These are phyloP conservation scores for Poecile atricapillus DNA, from an alignment of 2,113 vertebrate genomes.

Conservation along the genomic window DNA sequence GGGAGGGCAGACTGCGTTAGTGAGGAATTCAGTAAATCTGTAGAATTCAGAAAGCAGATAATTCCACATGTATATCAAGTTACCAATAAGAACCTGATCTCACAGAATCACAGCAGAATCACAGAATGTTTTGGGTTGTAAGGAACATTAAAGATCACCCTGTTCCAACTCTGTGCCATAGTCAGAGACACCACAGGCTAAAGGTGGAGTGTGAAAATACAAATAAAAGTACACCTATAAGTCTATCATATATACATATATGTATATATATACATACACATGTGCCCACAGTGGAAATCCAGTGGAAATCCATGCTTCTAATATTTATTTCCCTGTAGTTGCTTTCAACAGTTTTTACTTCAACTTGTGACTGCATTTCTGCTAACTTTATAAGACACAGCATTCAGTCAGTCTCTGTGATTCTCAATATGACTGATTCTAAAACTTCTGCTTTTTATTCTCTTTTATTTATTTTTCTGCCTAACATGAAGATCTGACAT, in stretches of 20 bases:
- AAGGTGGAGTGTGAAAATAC: not conserved
- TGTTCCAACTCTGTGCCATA: accelerated
- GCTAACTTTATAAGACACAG: not conserved
- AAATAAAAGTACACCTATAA: not conserved
- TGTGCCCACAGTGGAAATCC: accelerated
- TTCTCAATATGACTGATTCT: accelerated
- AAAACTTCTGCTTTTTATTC: not conserved
- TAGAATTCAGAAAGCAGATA: not conserved
- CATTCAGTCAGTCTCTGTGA: too few species aligned
- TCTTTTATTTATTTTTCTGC: not conserved
- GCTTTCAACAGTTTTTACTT: not conserved
- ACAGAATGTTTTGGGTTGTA: not conserved
- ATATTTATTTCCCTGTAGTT: not conserved
- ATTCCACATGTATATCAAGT: not conserved
- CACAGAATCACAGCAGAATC: not conserved
- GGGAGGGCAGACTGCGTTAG: not conserved
- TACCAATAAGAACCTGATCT: not conserved
- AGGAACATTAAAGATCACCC: not conserved
- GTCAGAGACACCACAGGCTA: not conserved
- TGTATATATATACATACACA: too few species aligned
- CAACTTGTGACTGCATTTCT: not conserved
- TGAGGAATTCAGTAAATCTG: not conserved
- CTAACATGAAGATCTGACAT: not conserved
- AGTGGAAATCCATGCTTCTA: not conserved
- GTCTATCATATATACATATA: too few species aligned